phyloP scores from a whole-genome alignment of 1,140 invertebrate genomes.

The Drosophila pandora region DNA sequence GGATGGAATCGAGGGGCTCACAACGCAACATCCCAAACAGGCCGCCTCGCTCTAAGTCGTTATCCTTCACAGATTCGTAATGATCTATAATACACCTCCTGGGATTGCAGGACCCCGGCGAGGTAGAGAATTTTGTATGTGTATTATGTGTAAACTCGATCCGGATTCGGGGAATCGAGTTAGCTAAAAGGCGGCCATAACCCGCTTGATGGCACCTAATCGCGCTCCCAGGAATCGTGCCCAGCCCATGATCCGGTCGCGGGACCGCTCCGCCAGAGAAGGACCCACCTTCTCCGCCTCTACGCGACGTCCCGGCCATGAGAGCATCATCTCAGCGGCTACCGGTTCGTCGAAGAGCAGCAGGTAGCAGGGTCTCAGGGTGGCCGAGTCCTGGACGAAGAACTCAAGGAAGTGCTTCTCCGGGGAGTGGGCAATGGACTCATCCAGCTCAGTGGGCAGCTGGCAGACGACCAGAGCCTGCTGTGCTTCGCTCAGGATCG shows the following conservation, averaged over 20 bases:
- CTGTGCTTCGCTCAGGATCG: conserved; percentile 4
- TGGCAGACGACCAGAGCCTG: conserved; percentile 40
- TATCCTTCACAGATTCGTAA: background rate
- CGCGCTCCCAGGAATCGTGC: background rate
- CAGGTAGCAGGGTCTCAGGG: conserved; percentile 9
- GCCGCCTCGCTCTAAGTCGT: no score
- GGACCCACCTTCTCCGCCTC: conserved; percentile 1
- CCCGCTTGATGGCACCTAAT: conserved; percentile 1
- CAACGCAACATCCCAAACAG: background rate
- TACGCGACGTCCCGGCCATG: conserved; percentile 10
- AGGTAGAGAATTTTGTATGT: background rate
- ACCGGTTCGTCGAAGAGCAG: conserved; percentile 14
- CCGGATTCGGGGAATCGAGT: background rate
- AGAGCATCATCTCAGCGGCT: background rate
- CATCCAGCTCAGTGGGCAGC: conserved; percentile 6
- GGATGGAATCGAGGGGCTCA: background rate
- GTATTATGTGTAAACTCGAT: background rate
- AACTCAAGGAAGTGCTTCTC: conserved; percentile 17
- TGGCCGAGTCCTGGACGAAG: conserved; percentile 6
- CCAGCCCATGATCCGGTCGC: background rate
- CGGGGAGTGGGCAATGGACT: conserved; percentile 3
- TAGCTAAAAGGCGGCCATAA: background rate
- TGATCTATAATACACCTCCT: background rate
- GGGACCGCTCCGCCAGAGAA: conserved; percentile 4
- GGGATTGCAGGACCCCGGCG: background rate